Evolutionary conservation across 2,888 invertebrate species (phyloP), one percentile per base, ranked within the genome.

Genomic region (Dioctria linearis): DNA sequence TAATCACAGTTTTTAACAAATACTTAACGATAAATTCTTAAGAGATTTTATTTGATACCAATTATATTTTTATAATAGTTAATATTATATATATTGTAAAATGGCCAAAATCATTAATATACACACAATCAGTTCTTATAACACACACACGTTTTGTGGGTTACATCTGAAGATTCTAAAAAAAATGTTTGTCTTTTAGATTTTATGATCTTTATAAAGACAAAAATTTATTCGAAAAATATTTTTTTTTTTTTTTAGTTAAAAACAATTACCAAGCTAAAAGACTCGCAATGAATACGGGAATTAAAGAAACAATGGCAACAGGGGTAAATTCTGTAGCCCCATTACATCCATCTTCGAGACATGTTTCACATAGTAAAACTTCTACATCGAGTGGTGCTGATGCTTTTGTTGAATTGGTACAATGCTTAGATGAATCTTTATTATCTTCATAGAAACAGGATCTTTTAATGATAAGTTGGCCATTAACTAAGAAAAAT

Each of bases 281-380:
- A 40, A 51, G 9, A 39, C 11, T 71, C 3, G 71, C 71, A 40
- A 71, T 71, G 51, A 71, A 11, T 9, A 71, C 71, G 3, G 71
- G 71, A 11, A 51, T 51, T 1, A 71, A 6, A 2, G 54, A 71
- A 39, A 71, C 37, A 2, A 37, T 71, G 11, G 39, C 40, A 8
- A 71, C 25, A 39, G 83, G 83, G 71, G 76, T 80, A 75, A 80
- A 83, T 75, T 81, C 63, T 11, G 81, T 46, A 4, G 82, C 83
- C 42, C 75, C 78, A 54, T 83, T 83, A 39, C 83, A 83, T 76
- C 82, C 83, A 40, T 83, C 83, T 5, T 80, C 81, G n/a, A 75
- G 51, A 65, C 83, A 83, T 69, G 83, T 83, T 63, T 83, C 81
- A 80, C 84, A 84, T 63, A 83, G 84, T 78, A 82, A 79, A 3